Percentiles rank a stretch among this genome's conserved stretches.
Evolutionary conservation across 2,797 vertebrate genomes (phyloP).

Genomic region (Dallia pectoralis): DNA sequence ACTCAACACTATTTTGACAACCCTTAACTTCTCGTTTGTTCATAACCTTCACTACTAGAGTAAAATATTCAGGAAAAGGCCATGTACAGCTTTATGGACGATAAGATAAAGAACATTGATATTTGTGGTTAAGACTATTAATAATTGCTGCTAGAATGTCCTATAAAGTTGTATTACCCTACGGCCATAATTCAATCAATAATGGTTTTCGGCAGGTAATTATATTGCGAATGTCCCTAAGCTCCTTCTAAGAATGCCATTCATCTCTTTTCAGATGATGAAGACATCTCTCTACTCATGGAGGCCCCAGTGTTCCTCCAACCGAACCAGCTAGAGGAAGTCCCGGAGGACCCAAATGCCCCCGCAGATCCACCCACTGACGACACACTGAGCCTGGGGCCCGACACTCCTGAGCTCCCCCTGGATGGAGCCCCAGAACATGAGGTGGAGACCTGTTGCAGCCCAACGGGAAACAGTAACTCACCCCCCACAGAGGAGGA

Average conservation of each 20-base stretch:
- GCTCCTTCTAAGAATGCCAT: background rate
- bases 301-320: slow-evolving; percentile 71
- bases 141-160: background rate
- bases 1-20: too few relatives aligned
- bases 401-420: slow-evolving; percentile 73
- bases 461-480: slow-evolving; percentile 30
- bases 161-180: background rate
- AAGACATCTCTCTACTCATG: slow-evolving; percentile 85
- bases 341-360: slow-evolving; percentile 59
- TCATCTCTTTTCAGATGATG: slow-evolving; percentile 82
- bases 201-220: background rate
- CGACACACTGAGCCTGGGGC: slow-evolving; percentile 72
- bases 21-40: too few relatives aligned
- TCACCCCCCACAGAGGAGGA: slow-evolving; percentile 39
- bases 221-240: background rate
- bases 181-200: background rate
- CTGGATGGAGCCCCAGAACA: slow-evolving; percentile 47
- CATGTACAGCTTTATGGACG: background rate
- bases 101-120: background rate
- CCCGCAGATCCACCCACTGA: slow-evolving; percentile 62
- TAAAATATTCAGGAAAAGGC: background rate
- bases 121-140: background rate
- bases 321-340: slow-evolving; percentile 62
- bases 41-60: background rate
- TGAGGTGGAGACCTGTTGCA: slow-evolving; percentile 23